These are phyloP conservation scores for Pandemis heparana DNA, from an alignment of 2,888 invertebrate species.

Conservation along the genomic window DNA sequence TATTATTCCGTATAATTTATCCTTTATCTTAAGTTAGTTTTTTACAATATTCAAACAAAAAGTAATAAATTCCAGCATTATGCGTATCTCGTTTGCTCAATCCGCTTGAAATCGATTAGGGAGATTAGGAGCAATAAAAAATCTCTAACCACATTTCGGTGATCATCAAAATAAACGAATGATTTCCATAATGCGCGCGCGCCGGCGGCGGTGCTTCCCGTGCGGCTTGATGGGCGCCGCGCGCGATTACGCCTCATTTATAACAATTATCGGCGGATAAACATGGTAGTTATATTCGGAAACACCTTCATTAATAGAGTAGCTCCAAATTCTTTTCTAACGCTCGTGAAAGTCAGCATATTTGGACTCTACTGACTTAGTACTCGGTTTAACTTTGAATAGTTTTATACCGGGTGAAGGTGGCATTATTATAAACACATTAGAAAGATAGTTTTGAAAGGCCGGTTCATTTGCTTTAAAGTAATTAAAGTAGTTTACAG, in stretches of 20 bases:
- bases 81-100: slow-evolving; percentile 3
- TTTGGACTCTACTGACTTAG: slow-evolving; percentile 5
- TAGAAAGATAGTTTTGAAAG: slow-evolving; percentile 33
- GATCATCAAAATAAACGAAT: slow-evolving; percentile 46
- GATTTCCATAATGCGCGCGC: slow-evolving; percentile 61
- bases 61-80: background rate
- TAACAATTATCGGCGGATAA: slow-evolving; percentile 41
- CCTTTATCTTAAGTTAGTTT: no score
- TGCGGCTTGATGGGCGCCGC: slow-evolving; percentile 19
- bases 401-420: background rate
- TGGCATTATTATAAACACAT: slow-evolving; percentile 40
- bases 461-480: slow-evolving; percentile 28
- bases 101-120: slow-evolving; percentile 22
- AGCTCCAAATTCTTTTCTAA: slow-evolving; percentile 30
- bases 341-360: background rate
- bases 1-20: no score
- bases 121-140: slow-evolving; percentile 36
- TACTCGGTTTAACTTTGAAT: slow-evolving; percentile 15
- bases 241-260: slow-evolving; percentile 41
- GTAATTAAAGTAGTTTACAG: slow-evolving; percentile 28
- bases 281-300: slow-evolving; percentile 41
- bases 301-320: slow-evolving; percentile 44
- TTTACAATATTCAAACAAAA: background rate
- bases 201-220: slow-evolving; percentile 39
- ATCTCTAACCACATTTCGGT: slow-evolving; percentile 25